Evolutionary conservation across 2,888 invertebrate species (phyloP), one percentile per base, ranked within the genome.

Genomic region (Catocala fraxini): DNA sequence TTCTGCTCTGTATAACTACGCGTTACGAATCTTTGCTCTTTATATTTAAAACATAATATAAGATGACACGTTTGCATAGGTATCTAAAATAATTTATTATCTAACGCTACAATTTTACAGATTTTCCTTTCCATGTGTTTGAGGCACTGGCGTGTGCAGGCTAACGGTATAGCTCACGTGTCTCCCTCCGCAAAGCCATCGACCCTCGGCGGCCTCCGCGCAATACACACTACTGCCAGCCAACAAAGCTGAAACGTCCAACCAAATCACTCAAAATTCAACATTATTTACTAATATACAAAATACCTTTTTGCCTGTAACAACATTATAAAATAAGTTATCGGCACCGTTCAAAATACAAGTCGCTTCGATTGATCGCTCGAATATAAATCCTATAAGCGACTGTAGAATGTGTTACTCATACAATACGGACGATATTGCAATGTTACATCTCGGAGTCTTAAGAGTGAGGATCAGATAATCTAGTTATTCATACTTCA

Each of bases 91-190:
- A 11, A 35, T 54, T 56, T 41, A 42, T 83, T 68, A 89, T 75
- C 83, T 79, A 76, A 80, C 87, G 75, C 75, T 90, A 87, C 87
- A 72, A 70, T 83, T 86, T 82, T 79, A 88, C 82, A 84, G 86
- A 87, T 91, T 91, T 92, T 89, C 83, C 86, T 89, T 90, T 90
- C 88, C 88, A 84, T 89, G 88, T 89, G 87, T 87, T 84, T 85
- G 83, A 83, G 85, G 85, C 87, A 81, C 83, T 79, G 82, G 87
- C 78, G 89, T 89, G 88, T 88, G 87, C 88, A 88, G 81, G 82
- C 82, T 94, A 94, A 94, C 93, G 93, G 93, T 91, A 89, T 65
- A 79, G 81, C 84, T 93, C 93, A 93, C 93, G 93, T 93, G 93
- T 91, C 92, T 89, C 88, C 83, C 92, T 89, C 88, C 83, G 80